Evolutionary conservation across 2,797 vertebrate species (phyloP), one percentile per base, ranked within the genome.

Genomic region (Rhynchotus rufescens): DNA sequence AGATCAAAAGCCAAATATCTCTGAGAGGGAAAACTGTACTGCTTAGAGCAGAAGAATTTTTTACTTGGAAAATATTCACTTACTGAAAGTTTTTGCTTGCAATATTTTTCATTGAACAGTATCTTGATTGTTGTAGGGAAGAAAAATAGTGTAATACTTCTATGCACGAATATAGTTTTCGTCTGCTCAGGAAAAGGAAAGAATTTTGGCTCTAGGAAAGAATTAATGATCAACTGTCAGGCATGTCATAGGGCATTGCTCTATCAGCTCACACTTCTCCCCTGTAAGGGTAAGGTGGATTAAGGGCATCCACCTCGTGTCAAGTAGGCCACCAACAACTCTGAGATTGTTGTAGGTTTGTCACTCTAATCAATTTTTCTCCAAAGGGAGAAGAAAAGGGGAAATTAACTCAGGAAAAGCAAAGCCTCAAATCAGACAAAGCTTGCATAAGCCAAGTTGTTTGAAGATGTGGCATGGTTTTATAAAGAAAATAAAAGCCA

Each of bases 261-360:
- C 28, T 74, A 12, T 15, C 44, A 30, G 26, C 34, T 28, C 28
- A 6, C 4, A 1, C 0, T 0, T 56, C 34, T 87, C 60, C 30
- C 42, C 47, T 65, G 22, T 40, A n/a, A 40, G 38, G 6, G 13
- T 30, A 40, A 78, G 32, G 45, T 52, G 26, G 49, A 22, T 6
- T 28, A 28, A 26, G 49, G 40, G 26, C 49, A 54, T 26, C 25
- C 51, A 71, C 9, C 26, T 52, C 34, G 40, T 54, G 36, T 40
- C 34, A 54, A 9, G 36, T 52, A 54, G 26, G 34, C 67, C 25
- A 40, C 22, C 34, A 40, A 28, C 49, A 52, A 26, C 26, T 28
- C 49, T 40, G 51, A 40, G 19, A 30, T 71, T 36, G n/a, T 40
- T 28, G 22, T 28, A 15, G 9, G 20, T 40, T 40, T 40, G 49